Base-by-base conservation (phyloP, 1,140 invertebrate species). In the Papilio glaucus region DNA sequence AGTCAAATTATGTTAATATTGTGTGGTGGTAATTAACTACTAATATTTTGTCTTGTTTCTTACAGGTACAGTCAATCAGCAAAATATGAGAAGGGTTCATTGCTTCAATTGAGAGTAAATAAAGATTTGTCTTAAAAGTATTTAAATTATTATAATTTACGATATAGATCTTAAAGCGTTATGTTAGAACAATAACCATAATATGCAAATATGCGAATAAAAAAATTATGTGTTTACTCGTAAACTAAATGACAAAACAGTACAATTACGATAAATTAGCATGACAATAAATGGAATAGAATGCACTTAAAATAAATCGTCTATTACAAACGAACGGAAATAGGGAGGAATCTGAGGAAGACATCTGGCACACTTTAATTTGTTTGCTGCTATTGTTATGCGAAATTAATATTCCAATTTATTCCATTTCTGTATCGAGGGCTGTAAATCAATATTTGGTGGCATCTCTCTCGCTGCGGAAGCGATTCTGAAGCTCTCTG, bases 361-460 rank as follows among this genome's bases (percentile, higher is more conserved):
- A 91, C 90, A 92, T 91, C 90, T 91, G 89, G 85, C 86, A 85
- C 85, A 89, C 87, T 90, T 90, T 90, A 91, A 91, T 92, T 92
- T 90, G 85, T 90, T 90, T 87, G 86, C 80, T 79, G 80, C 78
- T 85, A 91, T 91, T 92, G 90, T 92, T 88, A 87, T 88, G 85
- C 85, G 80, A 88, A 91, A 92, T 92, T 92, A 92, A 91, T 92
- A 92, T 92, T 92, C 90, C 83, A 92, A 92, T 92, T 92, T 92
- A 92, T 92, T 92, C 89, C 85, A 88, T 88, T 90, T 87, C 83
- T 86, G 88, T 90, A 90, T 90, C 84, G 83, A 81, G 84, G 84
- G 81, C 70, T 83, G 83, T 84, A 88, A 88, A 92, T 92, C 88
- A 91, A 92, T 92, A 91, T 90, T 90, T 85, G 78, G 77, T 76